Evolutionary conservation across 1,140 invertebrate genomes (phyloP).

Genomic region (Drosophila navojoa): DNA sequence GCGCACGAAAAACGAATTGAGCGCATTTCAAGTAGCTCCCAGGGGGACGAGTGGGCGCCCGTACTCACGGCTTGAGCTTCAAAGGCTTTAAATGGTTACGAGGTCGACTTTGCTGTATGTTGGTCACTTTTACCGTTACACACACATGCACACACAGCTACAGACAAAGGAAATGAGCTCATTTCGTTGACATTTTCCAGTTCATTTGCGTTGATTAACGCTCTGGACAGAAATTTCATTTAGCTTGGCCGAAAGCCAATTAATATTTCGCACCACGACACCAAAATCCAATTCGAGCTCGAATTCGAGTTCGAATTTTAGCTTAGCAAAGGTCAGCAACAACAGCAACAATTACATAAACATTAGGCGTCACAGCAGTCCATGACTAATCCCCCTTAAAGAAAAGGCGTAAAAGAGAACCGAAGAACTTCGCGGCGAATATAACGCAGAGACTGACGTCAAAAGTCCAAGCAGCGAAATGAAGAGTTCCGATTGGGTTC

Average conservation of each 20-base stretch:
- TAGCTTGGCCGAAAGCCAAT: conserved; percentile 54
- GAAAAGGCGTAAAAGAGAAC: conserved; percentile 34
- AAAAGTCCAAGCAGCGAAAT: conserved; percentile 38
- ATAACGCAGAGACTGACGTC: conserved; percentile 62
- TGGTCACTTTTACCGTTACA: conserved; percentile 53
- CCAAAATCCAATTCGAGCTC: conserved; percentile 32
- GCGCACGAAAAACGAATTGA: conserved; percentile 49
- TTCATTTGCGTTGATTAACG: conserved; percentile 80
- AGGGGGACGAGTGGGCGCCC: conserved; percentile 2
- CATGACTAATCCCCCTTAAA: conserved; percentile 56
- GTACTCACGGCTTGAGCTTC: conserved; percentile 12
- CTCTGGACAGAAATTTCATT: conserved; percentile 52
- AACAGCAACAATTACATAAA: conserved; percentile 18
- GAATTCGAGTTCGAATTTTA: conserved; percentile 18
- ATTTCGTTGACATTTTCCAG: conserved; percentile 78
- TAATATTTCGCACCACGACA: conserved; percentile 59
- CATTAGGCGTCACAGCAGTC: conserved; percentile 15
- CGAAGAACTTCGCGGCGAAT: conserved; percentile 28
- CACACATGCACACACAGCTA: background rate
- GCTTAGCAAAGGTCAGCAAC: conserved; percentile 45
- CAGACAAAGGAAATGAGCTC: conserved; percentile 72
- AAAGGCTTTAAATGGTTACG: conserved; percentile 71
- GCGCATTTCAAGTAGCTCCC: conserved; percentile 66
- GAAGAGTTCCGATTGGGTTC: conserved; percentile 49
- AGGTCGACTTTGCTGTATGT: conserved; percentile 67